These are phyloP conservation scores for Hemicentrotus pulcherrimus DNA, from an alignment of 35 echinoderm and acorn worm species.

Conservation along the genomic window DNA sequence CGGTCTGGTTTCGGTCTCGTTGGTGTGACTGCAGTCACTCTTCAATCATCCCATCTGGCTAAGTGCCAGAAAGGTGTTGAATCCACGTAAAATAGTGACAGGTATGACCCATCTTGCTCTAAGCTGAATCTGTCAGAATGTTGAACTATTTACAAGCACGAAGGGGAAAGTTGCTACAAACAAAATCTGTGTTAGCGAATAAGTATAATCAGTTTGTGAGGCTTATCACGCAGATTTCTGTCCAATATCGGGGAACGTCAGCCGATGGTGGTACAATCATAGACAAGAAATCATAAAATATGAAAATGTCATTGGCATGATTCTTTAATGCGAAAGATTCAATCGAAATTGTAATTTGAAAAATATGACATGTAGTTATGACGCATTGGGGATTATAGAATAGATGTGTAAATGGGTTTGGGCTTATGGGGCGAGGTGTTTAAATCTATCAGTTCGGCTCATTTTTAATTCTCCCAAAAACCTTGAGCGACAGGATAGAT, in stretches of 20 bases:
- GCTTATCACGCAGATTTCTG: not conserved
- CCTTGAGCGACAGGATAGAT: not conserved
- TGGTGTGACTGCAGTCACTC: too few species aligned
- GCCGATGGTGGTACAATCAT: not conserved
- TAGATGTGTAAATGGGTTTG: not conserved
- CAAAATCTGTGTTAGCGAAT: not conserved
- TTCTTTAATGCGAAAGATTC: not conserved
- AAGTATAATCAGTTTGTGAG: not conserved
- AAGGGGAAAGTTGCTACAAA: not conserved
- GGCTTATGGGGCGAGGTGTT: not conserved
- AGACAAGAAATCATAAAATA: not conserved
- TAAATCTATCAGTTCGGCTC: not conserved
- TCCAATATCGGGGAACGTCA: not conserved
- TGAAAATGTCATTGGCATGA: not conserved
- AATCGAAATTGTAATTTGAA: not conserved
- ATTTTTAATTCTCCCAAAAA: not conserved
- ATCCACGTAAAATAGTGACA: too few species aligned
- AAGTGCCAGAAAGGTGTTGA: too few species aligned
- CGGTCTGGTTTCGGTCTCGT: too few species aligned
- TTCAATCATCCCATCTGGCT: too few species aligned
- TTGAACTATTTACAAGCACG: too few species aligned
- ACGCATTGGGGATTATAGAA: not conserved
- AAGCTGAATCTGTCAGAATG: too few species aligned
- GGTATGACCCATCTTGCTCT: too few species aligned
- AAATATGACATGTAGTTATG: not conserved